Evolutionary conservation across 2,888 invertebrate species (phyloP).

Genomic region (Ommatoiulus sabulosus): DNA sequence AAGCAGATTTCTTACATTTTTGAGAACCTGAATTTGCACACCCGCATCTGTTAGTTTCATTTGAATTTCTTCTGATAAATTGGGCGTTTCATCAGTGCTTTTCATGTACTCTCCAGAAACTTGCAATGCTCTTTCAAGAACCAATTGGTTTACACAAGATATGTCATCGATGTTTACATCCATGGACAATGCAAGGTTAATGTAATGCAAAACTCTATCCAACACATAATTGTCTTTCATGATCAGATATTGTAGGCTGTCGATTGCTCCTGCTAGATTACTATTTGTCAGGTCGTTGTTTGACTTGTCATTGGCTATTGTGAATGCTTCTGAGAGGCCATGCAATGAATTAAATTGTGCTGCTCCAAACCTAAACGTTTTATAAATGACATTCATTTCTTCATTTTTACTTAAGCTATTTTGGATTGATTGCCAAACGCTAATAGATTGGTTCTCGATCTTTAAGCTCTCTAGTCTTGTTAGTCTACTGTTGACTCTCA

Average conservation of each 20-base stretch:
- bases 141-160: neutral
- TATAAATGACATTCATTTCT: neutral
- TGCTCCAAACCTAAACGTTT: neutral
- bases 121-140: neutral
- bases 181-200: neutral
- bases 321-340: neutral
- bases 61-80: neutral
- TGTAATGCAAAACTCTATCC: neutral
- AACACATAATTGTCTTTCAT: constrained; percentile 3
- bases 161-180: neutral
- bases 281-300: neutral
- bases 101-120: constrained; percentile 27
- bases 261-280: neutral
- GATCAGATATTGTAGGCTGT: neutral
- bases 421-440: neutral
- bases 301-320: neutral
- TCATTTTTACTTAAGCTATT: neutral
- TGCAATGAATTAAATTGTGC: neutral
- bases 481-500: neutral
- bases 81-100: neutral
- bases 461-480: neutral
- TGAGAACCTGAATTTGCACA: neutral
- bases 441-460: neutral
- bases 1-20: neutral
- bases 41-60: neutral